phyloP scores from a whole-genome alignment of 1,140 invertebrate species.

The Bombus sibiricus region DNA sequence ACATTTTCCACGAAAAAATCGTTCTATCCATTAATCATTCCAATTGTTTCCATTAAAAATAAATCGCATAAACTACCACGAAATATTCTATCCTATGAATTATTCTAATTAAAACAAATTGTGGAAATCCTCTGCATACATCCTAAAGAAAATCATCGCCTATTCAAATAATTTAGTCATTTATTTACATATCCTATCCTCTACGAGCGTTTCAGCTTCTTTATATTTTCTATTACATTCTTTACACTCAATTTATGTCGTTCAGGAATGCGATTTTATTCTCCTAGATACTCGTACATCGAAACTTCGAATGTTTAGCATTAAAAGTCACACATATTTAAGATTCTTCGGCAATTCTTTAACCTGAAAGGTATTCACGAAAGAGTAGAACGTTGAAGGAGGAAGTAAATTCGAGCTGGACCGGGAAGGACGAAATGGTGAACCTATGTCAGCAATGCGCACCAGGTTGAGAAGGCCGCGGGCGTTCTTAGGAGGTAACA shows the following conservation, averaged over 20 bases:
- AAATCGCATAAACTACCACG: background rate
- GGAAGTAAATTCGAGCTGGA: slow-evolving; percentile 19
- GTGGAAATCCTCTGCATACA: background rate
- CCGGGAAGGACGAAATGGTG: slow-evolving; percentile 34
- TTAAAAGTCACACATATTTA: too few relatives aligned
- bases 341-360: background rate
- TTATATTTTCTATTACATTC: background rate
- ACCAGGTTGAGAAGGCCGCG: slow-evolving; percentile 57
- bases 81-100: background rate
- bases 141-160: background rate
- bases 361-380: too few relatives aligned
- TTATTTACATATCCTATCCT: background rate
- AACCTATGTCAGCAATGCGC: slow-evolving; percentile 56
- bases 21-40: too few relatives aligned
- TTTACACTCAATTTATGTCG: background rate
- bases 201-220: background rate
- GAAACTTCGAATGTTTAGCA: too few relatives aligned
- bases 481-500: slow-evolving; percentile 62
- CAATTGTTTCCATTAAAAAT: background rate
- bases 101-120: background rate
- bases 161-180: background rate
- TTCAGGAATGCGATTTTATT: background rate
- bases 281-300: background rate
- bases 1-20: background rate
- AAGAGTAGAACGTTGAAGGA: too few relatives aligned